Percentiles rank a stretch among this genome's conserved stretches.
phyloP scores from a whole-genome alignment of 2,888 invertebrate species.

The Camptogramma bilineatum region DNA sequence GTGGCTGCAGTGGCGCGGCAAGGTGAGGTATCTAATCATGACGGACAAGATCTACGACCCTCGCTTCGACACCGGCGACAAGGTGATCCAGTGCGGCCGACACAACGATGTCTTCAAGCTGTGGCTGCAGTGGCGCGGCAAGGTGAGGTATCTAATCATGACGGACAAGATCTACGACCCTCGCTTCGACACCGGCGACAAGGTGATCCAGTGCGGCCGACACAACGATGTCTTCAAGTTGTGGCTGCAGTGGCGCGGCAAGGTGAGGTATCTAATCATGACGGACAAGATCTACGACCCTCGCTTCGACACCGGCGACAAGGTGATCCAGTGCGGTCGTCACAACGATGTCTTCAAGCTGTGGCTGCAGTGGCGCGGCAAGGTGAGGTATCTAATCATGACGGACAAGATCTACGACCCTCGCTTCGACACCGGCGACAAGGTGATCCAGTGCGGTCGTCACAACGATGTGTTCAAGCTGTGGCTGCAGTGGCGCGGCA shows the following conservation, averaged over 20 bases:
- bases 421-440: slow-evolving; percentile 98
- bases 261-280: slow-evolving; percentile 98
- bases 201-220: slow-evolving; percentile 99
- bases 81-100: slow-evolving; percentile 99
- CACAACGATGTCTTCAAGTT: slow-evolving; percentile 99
- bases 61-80: slow-evolving; percentile 98
- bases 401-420: slow-evolving; percentile 99
- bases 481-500: slow-evolving; percentile 99
- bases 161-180: slow-evolving; percentile 99
- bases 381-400: slow-evolving; percentile 98
- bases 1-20: slow-evolving; percentile 99
- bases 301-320: slow-evolving; percentile 98
- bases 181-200: slow-evolving; percentile 98
- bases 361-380: slow-evolving; percentile 99
- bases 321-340: slow-evolving; percentile 99
- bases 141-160: slow-evolving; percentile 98
- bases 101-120: slow-evolving; percentile 99
- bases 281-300: slow-evolving; percentile 99
- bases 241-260: slow-evolving; percentile 99
- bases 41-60: slow-evolving; percentile 99
- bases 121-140: slow-evolving; percentile 99
- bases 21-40: slow-evolving; percentile 98
- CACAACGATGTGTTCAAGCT: slow-evolving; percentile 99
- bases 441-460: slow-evolving; percentile 99
- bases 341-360: slow-evolving; percentile 99